These are phyloP conservation scores for Mareca penelope DNA, from an alignment of 2,797 vertebrate species.

Conservation along the genomic window DNA sequence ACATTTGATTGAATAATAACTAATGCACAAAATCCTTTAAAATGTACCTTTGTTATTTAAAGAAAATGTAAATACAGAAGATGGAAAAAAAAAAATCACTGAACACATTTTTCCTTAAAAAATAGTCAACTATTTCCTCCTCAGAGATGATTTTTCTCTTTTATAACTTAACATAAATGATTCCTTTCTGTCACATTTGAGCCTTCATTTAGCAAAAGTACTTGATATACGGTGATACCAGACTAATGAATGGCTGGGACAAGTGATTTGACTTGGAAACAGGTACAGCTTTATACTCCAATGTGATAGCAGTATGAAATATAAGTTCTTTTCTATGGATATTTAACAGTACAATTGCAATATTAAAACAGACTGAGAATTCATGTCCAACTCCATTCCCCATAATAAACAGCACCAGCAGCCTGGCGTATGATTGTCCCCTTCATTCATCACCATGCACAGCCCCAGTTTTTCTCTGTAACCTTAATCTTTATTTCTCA, in stretches of 20 bases:
- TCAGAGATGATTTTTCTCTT: background rate
- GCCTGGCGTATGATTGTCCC: background rate
- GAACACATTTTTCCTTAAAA: background rate
- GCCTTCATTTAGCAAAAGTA: background rate
- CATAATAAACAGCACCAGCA: background rate
- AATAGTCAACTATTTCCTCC: background rate
- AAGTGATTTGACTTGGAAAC: background rate
- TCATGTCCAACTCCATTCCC: background rate
- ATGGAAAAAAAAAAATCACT: background rate
- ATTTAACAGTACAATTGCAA: background rate
- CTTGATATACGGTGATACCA: background rate
- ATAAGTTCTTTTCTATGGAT: rapidly evolving
- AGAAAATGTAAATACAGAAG: background rate
- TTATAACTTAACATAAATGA: background rate
- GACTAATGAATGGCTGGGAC: background rate
- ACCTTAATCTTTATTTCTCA: background rate
- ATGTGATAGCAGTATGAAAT: background rate
- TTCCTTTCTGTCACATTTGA: background rate
- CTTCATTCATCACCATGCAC: background rate
- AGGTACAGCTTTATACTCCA: background rate
- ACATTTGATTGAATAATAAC: background rate
- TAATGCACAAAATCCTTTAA: background rate
- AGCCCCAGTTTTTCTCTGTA: background rate
- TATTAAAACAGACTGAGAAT: background rate
- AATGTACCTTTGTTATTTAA: background rate